Evolutionary conservation across 2,113 vertebrate species (phyloP).

Genomic region (Pontoporia blainvillei): DNA sequence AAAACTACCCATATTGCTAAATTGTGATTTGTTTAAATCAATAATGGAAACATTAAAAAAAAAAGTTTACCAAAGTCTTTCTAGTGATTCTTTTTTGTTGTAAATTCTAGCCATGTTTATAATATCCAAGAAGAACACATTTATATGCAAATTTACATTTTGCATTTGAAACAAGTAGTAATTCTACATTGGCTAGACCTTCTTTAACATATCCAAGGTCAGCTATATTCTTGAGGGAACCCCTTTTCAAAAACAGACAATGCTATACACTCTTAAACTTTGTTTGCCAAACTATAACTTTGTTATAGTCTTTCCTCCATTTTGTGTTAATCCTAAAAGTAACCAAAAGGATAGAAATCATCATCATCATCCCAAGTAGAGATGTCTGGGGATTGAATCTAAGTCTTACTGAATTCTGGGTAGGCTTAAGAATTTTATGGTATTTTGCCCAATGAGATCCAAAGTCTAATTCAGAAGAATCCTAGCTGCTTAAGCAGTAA

Average conservation of each 20-base stretch:
- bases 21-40: not conserved
- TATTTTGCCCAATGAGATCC: not conserved
- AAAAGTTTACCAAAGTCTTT: not conserved
- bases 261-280: not conserved
- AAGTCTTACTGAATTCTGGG: not conserved
- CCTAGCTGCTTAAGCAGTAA: not conserved
- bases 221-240: not conserved
- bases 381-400: rapidly evolving
- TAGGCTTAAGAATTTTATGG: not conserved
- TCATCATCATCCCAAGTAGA: rapidly evolving
- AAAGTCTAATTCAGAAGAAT: constrained; percentile 26
- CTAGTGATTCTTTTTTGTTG: not conserved
- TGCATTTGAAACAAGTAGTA: not conserved
- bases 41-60: not conserved
- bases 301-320: not conserved
- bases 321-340: constrained; percentile 18
- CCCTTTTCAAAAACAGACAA: not conserved
- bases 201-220: not conserved
- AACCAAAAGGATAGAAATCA: not conserved
- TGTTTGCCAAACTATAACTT: not conserved
- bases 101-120: not conserved
- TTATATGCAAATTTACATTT: not conserved
- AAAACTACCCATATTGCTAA: not conserved
- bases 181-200: not conserved
- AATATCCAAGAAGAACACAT: not conserved